Conservation (phyloP, 37 sponge, comb jelly and placozoan species). For the Ephydatia muelleri region DNA sequence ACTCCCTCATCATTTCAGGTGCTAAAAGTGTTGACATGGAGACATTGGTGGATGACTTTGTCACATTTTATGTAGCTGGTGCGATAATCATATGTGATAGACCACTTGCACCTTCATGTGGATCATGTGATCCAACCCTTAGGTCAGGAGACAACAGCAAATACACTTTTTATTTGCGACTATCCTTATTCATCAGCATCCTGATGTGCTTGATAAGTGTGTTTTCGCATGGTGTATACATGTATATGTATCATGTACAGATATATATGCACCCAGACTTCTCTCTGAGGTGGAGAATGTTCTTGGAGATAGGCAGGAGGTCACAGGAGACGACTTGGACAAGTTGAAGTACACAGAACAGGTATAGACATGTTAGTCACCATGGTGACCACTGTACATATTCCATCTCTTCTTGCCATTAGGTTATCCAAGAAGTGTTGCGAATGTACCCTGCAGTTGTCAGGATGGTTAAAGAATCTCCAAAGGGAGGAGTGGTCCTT, state of each 20-base stretch:
- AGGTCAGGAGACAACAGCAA: conserved; percentile 18
- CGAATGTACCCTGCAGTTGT: background rate
- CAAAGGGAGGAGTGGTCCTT: conserved; percentile 3
- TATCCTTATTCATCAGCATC: background rate
- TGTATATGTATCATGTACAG: background rate
- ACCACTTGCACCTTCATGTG: background rate
- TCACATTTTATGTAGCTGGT: conserved; percentile 10
- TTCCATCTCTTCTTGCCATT: background rate
- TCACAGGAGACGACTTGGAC: conserved; percentile 2
- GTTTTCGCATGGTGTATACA: background rate
- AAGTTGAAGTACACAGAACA: conserved; percentile 8
- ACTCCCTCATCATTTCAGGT: background rate
- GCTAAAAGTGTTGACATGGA: background rate
- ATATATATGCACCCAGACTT: background rate
- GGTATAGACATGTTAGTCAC: background rate
- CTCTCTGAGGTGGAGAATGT: background rate
- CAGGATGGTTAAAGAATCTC: background rate
- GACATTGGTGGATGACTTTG: conserved; percentile 21
- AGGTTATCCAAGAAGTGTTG: background rate
- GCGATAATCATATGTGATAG: background rate
- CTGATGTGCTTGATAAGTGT: background rate
- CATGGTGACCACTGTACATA: background rate
- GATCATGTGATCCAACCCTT: background rate
- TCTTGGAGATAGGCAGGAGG: background rate
- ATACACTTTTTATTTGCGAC: background rate